Evolutionary conservation across 1,140 invertebrate species (phyloP).

Genomic region (Aphidius ervi): DNA sequence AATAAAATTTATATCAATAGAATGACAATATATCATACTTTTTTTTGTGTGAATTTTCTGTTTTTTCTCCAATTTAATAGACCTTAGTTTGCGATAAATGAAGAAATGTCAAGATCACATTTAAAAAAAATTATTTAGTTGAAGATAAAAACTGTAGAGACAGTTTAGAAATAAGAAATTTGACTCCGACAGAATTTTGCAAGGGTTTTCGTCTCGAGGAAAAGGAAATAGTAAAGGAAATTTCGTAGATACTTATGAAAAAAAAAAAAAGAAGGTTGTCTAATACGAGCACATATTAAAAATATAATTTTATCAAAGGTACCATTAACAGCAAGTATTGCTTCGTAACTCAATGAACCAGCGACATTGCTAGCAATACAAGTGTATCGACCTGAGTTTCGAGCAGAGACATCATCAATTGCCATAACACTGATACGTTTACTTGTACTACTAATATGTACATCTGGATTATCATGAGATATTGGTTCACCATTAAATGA

Average conservation of each 20-base stretch:
- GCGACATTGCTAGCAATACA: conserved; percentile 67
- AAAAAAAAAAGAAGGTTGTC: not conserved
- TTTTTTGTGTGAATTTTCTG: no score
- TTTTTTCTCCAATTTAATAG: no score
- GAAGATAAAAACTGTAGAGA: not conserved
- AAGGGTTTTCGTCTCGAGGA: no score
- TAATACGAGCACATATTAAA: not conserved
- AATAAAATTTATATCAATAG: no score
- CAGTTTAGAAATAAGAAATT: not conserved
- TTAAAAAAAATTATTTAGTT: no score
- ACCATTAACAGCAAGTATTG: conserved; percentile 72
- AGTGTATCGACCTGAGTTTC: conserved; percentile 69
- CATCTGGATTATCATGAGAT: conserved; percentile 56
- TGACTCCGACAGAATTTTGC: no score
- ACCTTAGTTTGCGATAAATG: no score
- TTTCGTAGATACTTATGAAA: conserved; percentile 14
- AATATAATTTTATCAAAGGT: conserved; percentile 20
- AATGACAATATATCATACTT: no score
- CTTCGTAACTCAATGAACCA: conserved; percentile 61
- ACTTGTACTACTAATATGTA: conserved; percentile 62
- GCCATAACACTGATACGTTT: conserved; percentile 67
- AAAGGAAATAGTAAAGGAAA: conserved; percentile 1
- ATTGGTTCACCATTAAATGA: conserved; percentile 54
- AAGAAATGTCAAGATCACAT: no score
- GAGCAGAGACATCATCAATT: conserved; percentile 63